A percentile compares a stretch with the other conserved stretches of the same genome.
Evolutionary conservation across 2,113 vertebrate species (phyloP).

Genomic region (Rana temporaria): DNA sequence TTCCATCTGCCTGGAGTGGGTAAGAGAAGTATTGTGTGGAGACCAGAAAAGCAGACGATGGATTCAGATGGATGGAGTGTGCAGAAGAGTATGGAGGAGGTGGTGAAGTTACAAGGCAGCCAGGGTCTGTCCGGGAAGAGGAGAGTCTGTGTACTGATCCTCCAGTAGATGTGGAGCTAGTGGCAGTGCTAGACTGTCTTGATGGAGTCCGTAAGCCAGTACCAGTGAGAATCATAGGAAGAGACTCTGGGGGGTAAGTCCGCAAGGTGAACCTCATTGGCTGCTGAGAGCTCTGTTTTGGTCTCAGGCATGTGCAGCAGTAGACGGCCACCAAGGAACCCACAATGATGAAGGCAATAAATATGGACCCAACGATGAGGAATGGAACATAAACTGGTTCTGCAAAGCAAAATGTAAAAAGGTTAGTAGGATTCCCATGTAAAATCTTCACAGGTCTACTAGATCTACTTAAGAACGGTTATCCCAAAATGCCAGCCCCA

Average conservation of each 20-base stretch:
- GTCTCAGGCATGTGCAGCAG: conserved; percentile 94
- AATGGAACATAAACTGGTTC: conserved; percentile 96
- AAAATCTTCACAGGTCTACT: too few species aligned
- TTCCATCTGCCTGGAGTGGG: conserved; percentile 83
- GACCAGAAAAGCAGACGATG: conserved; percentile 80
- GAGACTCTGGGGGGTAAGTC: conserved; percentile 92
- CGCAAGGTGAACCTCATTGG: conserved; percentile 92
- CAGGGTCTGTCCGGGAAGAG: conserved; percentile 78
- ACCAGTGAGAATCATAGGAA: conserved; percentile 93
- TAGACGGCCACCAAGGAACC: conserved; percentile 93
- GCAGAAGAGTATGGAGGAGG: conserved; percentile 83
- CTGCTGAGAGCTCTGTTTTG: conserved; percentile 89
- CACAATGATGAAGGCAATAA: conserved; percentile 92
- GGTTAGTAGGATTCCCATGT: too few species aligned
- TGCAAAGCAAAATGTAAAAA: conserved; percentile 62
- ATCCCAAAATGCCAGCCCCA: too few species aligned
- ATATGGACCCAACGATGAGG: conserved; percentile 96
- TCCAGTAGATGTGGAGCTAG: conserved; percentile 87
- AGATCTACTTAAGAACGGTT: too few species aligned
- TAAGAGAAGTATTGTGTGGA: conserved; percentile 89
- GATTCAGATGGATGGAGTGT: conserved; percentile 74
- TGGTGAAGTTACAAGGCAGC: conserved; percentile 74
- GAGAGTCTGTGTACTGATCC: conserved; percentile 87
- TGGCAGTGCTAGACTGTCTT: conserved; percentile 91
- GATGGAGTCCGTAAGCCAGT: conserved; percentile 85